Percentiles rank a stretch among this genome's conserved stretches.
Evolutionary conservation across 1,140 invertebrate genomes (phyloP).

Genomic region (Drosophila pseudoobscura): DNA sequence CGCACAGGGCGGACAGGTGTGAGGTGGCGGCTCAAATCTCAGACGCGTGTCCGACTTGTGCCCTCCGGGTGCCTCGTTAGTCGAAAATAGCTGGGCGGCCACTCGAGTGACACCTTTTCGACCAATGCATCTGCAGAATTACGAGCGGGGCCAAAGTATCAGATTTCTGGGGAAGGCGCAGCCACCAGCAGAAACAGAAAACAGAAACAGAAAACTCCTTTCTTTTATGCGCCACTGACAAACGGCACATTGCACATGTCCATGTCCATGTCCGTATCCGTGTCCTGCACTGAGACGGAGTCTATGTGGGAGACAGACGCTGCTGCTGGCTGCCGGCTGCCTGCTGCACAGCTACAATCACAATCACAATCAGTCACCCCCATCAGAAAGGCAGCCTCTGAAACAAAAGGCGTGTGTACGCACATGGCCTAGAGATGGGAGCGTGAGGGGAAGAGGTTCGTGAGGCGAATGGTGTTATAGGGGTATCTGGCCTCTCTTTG

Average conservation of each 20-base stretch:
- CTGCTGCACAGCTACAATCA: slow-evolving; percentile 54
- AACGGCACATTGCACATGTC: slow-evolving; percentile 68
- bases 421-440: slow-evolving; percentile 32
- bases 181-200: slow-evolving; percentile 45
- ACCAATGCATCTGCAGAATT: slow-evolving; percentile 78
- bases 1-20: slow-evolving; percentile 38
- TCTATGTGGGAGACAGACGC: slow-evolving; percentile 6
- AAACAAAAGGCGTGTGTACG: slow-evolving; percentile 67
- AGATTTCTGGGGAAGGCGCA: slow-evolving; percentile 71
- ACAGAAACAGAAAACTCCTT: slow-evolving; percentile 65
- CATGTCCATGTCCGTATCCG: slow-evolving; percentile 12
- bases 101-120: slow-evolving; percentile 75
- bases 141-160: slow-evolving; percentile 67
- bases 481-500: neutral
- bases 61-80: slow-evolving; percentile 54
- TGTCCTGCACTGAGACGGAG: slow-evolving; percentile 21
- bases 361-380: slow-evolving; percentile 80
- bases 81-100: slow-evolving; percentile 60
- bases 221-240: slow-evolving; percentile 80
- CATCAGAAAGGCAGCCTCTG: slow-evolving; percentile 75
- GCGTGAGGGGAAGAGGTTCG: slow-evolving; percentile 5
- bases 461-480: neutral
- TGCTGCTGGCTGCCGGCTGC: slow-evolving; percentile 39
- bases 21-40: slow-evolving; percentile 55
- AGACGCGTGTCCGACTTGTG: slow-evolving; percentile 74